Evolutionary conservation across 2,113 vertebrate genomes (phyloP), one percentile per base, ranked within the genome.

Genomic region (Sphyrna mokarran): DNA sequence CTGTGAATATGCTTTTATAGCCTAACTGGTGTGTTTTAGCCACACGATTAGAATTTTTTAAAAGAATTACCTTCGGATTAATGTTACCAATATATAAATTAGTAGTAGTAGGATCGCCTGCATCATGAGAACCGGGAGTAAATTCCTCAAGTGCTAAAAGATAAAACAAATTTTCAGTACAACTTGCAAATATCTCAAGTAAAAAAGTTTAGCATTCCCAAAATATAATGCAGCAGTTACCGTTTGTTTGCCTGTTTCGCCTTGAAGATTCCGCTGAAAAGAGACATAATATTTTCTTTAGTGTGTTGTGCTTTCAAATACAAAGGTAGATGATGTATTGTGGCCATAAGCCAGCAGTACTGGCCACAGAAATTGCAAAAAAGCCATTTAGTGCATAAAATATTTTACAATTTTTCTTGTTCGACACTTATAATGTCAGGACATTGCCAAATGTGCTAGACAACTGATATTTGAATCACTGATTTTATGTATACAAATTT

Each of bases 41-140:
- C n/a, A 69, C 37, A 18, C 2, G 66, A 68, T 94, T 10, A 18
- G 69, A 72, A 48, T 54, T 33, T 61, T 54, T 33, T 48, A 76
- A 40, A 68, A 10, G 78, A 83, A 96, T 97, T 96, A 99, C 99
- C 98, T 99, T 99, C 96, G 99, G 99, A 97, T 99, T 99, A 97
- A 99, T 99, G 97, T 99, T 99, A 96, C 99, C 99, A 43, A 99
- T 98, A 96, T 99, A 99, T 96, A 99, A 97, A 97, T 99, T 99
- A 89, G 99, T 99, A 87, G 99, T 99, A 95, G 99, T 99, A 89
- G 99, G 99, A 97, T 99, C 99, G 96, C 99, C 99, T 69, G 99
- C 99, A 96, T 99, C 99, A 96, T 99, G 99, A 95, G 99, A 99
- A 66, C 99, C 99, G 96, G 99, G 99, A 29, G 99, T 99, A 96